Conservation (phyloP, 2,888 invertebrate genomes). For the Drosophila colorata region DNA sequence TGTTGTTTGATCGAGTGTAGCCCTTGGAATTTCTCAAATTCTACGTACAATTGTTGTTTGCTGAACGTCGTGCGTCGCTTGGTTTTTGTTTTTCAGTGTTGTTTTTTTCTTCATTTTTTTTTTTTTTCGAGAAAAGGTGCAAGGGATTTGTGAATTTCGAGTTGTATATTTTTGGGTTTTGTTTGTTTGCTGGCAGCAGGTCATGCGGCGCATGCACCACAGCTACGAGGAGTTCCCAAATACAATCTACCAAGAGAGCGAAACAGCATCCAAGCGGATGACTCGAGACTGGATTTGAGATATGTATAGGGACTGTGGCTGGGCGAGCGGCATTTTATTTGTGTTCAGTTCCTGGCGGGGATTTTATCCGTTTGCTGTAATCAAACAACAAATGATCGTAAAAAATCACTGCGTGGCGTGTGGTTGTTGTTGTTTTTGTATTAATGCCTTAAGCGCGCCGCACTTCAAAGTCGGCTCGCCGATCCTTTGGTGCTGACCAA, state of each 20-base stretch:
- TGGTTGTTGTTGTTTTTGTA: conserved; percentile 34
- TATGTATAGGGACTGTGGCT: conserved; percentile 17
- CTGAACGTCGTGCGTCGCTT: conserved; percentile 67
- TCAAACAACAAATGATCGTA: conserved; percentile 76
- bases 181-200: conserved; percentile 63
- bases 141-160: conserved; percentile 55
- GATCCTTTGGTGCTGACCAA: conserved; percentile 54
- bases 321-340: conserved; percentile 59
- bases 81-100: conserved; percentile 35
- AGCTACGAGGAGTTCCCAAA: conserved; percentile 48
- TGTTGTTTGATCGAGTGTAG: conserved; percentile 37
- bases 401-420: conserved; percentile 54
- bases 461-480: conserved; percentile 69
- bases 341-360: conserved; percentile 53
- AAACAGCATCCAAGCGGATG: conserved; percentile 42
- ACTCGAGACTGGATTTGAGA: conserved; percentile 7
- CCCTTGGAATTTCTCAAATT: conserved; percentile 35
- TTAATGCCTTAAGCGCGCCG: conserved; percentile 54
- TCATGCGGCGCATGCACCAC: conserved; percentile 55
- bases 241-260: conserved; percentile 20
- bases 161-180: conserved; percentile 50
- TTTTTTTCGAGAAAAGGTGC: conserved; percentile 63
- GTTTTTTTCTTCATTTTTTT: conserved; percentile 19
- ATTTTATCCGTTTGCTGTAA: conserved; percentile 74
- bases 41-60: conserved; percentile 61